phyloP scores from a whole-genome alignment of 1,140 invertebrate species.

The Globodera rostochiensis region DNA sequence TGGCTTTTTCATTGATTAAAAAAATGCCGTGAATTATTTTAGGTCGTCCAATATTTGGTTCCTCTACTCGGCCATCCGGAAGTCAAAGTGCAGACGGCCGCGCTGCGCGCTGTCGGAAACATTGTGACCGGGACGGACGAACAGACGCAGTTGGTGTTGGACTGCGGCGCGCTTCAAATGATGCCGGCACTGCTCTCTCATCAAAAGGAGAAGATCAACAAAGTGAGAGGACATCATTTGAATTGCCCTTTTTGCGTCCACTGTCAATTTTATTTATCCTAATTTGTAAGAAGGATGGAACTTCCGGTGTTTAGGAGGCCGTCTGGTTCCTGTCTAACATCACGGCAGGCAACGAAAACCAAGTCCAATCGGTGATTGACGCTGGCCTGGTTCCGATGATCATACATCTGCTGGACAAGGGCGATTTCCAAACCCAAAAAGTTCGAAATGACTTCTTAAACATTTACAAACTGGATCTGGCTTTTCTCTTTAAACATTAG shows the following conservation, averaged over 20 bases:
- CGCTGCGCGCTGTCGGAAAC: constrained; percentile 92
- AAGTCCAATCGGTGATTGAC: constrained; percentile 96
- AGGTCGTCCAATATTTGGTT: constrained; percentile 83
- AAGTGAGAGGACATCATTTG: constrained; percentile 66
- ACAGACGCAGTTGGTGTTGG: constrained; percentile 91
- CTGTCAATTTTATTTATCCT: background rate
- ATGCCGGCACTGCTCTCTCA: constrained; percentile 86
- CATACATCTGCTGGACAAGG: constrained; percentile 84
- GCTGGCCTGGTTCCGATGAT: constrained; percentile 89
- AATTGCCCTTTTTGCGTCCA: background rate
- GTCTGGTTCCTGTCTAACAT: constrained; percentile 99
- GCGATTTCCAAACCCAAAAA: constrained; percentile 97
- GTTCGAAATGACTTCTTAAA: constrained; percentile 16
- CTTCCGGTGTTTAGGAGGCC: constrained; percentile 75
- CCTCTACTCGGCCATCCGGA: constrained; percentile 91
- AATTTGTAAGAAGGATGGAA: background rate
- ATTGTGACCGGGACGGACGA: constrained; percentile 98
- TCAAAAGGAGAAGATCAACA: constrained; percentile 81
- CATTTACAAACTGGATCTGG: too few species aligned
- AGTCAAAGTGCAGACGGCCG: constrained; percentile 94
- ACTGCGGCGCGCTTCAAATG: constrained; percentile 87
- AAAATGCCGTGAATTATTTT: constrained; percentile 1
- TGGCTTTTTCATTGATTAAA: background rate
- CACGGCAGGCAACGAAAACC: constrained; percentile 87
- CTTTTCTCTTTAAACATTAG: too few species aligned